Evolutionary conservation across 2,797 vertebrate genomes (phyloP), one percentile per base, ranked within the genome.

Genomic region (Champsocephalus gunnari): DNA sequence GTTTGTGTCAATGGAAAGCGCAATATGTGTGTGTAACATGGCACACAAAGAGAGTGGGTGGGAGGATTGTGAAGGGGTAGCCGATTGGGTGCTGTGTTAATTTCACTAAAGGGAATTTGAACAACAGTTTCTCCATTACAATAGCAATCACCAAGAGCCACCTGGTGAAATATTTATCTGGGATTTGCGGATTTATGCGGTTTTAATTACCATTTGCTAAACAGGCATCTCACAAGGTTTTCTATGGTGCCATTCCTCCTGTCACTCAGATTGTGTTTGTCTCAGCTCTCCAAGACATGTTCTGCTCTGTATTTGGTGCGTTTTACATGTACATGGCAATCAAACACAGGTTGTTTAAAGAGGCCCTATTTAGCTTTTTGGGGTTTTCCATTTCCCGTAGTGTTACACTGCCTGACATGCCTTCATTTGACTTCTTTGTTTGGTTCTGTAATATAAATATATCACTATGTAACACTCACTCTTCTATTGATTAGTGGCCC

Each of bases 161-260:
- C 85, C 89, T 92, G 92, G 94, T 94, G 88, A 94, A 95, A 94
- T 93, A 94, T 94, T 90, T 93, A 93, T 92, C 88, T 85, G 80
- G 88, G 90, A 90, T 93, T 93, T 89, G 87, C 87, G 90, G 82
- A 91, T 87, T 83, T 77, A 86, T 91, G 89, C 87, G 8, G 80
- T 93, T 92, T 94, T 94, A 94, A 95, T 94, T 93, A 94, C 78
- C 81, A 91, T 92, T 92, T 81, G 83, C 90, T 88, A 88, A 92
- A 89, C 79, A 92, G 83, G 75, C 82, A 72, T 90, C 81, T 82
- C 75, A 56, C 62, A 84, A 85, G 81, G 82, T 87, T 86, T 81
- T 66, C 78, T 24, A 41, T 41, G 53, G 80, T 70, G 73, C 82
- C 77, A 76, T 65, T 60, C 34, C 63, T 82, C 63, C 65, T 79